Evolutionary conservation across 2,797 vertebrate genomes (phyloP).

Genomic region (Simalia tracyae): DNA sequence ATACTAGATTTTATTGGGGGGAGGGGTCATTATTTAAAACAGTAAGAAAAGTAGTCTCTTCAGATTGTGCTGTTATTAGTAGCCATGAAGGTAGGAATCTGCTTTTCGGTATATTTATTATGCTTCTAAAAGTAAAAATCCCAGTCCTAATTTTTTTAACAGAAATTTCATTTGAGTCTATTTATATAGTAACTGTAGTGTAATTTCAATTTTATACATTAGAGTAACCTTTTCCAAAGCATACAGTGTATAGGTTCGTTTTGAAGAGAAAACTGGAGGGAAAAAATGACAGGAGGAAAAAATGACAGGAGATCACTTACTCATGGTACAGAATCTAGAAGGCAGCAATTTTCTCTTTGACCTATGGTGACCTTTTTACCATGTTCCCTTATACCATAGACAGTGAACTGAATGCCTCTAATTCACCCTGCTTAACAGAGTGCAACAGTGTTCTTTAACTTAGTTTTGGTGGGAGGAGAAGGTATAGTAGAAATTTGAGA

Average conservation of each 20-base stretch:
- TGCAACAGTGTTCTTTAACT: slow-evolving; percentile 78
- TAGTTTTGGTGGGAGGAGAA: slow-evolving; percentile 83
- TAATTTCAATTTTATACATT: neutral
- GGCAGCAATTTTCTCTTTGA: slow-evolving; percentile 75
- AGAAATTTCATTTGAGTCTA: neutral
- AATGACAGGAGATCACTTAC: slow-evolving; percentile 86
- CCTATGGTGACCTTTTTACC: slow-evolving; percentile 86
- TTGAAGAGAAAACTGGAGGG: slow-evolving; percentile 47
- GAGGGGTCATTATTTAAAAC: neutral
- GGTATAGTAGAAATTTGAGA: slow-evolving; percentile 80
- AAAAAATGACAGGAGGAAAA: slow-evolving; percentile 79
- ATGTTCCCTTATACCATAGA: slow-evolving; percentile 76
- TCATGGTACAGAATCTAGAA: slow-evolving; percentile 75
- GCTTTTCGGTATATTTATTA: neutral
- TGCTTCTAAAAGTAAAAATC: neutral
- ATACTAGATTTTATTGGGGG: neutral
- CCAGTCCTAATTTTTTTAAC: neutral
- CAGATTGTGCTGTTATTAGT: fast-evolving
- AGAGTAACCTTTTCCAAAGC: neutral
- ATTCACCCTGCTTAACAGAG: slow-evolving; percentile 82
- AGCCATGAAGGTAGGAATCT: neutral
- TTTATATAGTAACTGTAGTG: neutral
- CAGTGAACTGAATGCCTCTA: slow-evolving; percentile 73
- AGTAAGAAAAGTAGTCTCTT: neutral
- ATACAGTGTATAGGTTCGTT: slow-evolving; percentile 22